Evolutionary conservation across 2,113 vertebrate species (phyloP).

Genomic region (Pseudois nayaur): DNA sequence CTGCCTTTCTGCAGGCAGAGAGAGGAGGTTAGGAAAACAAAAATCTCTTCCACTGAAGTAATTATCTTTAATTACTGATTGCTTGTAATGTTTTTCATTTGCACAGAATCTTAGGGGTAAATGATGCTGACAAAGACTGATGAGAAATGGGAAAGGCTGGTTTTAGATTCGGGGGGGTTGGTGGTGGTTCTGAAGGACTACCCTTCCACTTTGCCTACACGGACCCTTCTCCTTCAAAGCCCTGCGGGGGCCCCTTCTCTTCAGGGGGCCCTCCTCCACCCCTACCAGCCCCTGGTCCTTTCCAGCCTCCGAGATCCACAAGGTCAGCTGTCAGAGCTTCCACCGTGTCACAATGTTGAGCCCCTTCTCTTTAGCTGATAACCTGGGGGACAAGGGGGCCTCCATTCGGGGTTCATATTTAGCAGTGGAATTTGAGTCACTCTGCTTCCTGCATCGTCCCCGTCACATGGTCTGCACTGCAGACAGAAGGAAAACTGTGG

Average conservation of each 20-base stretch:
- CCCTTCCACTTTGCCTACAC: accelerated
- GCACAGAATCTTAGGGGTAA: not conserved
- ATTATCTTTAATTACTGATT: slow-evolving; percentile 27
- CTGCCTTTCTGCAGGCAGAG: slow-evolving; percentile 53
- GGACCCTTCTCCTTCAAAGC: not conserved
- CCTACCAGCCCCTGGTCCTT: not conserved
- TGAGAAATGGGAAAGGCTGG: not conserved
- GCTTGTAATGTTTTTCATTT: not conserved
- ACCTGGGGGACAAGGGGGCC: not conserved
- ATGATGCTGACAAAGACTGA: not conserved
- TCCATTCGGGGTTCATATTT: not conserved
- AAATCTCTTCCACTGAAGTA: slow-evolving; percentile 27
- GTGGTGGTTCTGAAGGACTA: accelerated
- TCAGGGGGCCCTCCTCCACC: accelerated
- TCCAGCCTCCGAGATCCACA: not conserved
- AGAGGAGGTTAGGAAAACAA: slow-evolving; percentile 46
- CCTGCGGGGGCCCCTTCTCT: not conserved
- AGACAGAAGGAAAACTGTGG: not conserved
- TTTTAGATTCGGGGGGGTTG: not conserved
- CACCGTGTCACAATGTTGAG: not conserved
- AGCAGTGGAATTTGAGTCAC: not conserved
- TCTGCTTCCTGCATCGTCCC: accelerated
- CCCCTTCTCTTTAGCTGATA: not conserved
- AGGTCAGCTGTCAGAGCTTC: accelerated
- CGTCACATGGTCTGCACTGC: accelerated